Evolutionary conservation across 2,113 vertebrate species (phyloP).

Genomic region (Callionymus lyra): DNA sequence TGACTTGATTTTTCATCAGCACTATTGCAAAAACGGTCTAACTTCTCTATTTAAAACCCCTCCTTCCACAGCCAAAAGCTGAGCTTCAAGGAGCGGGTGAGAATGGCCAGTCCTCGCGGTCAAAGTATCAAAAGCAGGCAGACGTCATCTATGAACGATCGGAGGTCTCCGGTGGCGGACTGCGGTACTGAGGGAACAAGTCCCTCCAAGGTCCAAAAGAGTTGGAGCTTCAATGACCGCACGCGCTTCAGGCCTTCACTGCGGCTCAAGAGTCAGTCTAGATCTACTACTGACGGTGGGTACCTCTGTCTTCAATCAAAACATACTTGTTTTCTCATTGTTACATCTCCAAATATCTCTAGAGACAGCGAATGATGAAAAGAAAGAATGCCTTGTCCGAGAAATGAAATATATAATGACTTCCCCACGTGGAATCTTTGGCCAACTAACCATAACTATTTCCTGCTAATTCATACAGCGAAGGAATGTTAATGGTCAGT

Average conservation of each 20-base stretch:
- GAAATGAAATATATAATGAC: neutral
- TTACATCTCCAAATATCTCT: too few species aligned
- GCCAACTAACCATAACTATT: constrained; percentile 8
- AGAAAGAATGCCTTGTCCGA: neutral
- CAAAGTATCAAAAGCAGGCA: constrained; percentile 90
- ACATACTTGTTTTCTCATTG: neutral
- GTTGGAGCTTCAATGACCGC: constrained; percentile 97
- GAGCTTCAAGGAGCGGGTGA: constrained; percentile 90
- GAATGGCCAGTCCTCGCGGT: constrained; percentile 92
- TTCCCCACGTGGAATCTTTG: neutral
- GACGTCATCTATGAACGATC: constrained; percentile 78
- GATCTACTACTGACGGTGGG: constrained; percentile 80
- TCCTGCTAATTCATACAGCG: constrained; percentile 4
- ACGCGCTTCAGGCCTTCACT: constrained; percentile 90
- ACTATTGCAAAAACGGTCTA: too few species aligned
- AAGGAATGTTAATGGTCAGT: constrained; percentile 25
- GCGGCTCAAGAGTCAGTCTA: constrained; percentile 89
- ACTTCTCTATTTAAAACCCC: too few species aligned
- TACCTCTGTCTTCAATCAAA: neutral
- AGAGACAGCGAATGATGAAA: too few species aligned
- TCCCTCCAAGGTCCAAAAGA: constrained; percentile 94
- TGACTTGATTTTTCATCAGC: neutral
- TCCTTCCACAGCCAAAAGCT: constrained; percentile 80
- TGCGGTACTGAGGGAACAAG: constrained; percentile 76
- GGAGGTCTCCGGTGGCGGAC: constrained; percentile 81